A percentile compares a stretch with the other conserved stretches of the same genome.
Evolutionary conservation across 2,113 vertebrate genomes (phyloP).

Genomic region (Perca fluviatilis): DNA sequence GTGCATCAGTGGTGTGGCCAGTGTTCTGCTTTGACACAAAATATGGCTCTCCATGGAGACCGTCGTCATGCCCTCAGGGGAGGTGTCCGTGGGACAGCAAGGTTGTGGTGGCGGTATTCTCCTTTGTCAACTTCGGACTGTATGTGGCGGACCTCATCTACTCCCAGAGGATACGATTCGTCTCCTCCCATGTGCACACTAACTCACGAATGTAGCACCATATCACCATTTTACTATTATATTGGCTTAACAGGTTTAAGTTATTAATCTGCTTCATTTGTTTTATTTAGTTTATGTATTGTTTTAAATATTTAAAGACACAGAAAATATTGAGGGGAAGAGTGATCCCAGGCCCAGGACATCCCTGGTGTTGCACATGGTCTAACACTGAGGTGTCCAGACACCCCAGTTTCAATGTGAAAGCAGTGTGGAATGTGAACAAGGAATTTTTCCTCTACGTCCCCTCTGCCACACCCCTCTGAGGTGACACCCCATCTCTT

Average conservation of each 20-base stretch:
- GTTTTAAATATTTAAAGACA: conserved; percentile 8
- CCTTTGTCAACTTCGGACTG: conserved; percentile 90
- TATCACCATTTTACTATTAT: not conserved
- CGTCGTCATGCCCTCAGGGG: conserved; percentile 85
- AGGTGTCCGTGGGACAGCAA: conserved; percentile 94
- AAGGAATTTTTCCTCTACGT: conserved; percentile 24
- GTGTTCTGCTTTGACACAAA: conserved; percentile 94
- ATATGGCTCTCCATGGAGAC: conserved; percentile 88
- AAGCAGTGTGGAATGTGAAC: conserved; percentile 44
- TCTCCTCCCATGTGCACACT: conserved; percentile 62
- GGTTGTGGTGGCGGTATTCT: conserved; percentile 91
- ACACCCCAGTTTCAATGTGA: conserved; percentile 11
- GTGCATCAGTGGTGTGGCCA: conserved; percentile 91
- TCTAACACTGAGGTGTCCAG: conserved; percentile 4
- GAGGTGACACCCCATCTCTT: conserved; percentile 41
- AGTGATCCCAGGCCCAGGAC: not conserved
- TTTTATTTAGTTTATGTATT: conserved; percentile 11
- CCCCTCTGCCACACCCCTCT: conserved; percentile 33
- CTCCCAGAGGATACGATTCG: conserved; percentile 88
- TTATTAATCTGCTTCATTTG: not conserved
- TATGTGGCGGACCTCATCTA: conserved; percentile 89
- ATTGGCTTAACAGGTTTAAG: conserved; percentile 18
- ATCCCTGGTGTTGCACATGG: not conserved
- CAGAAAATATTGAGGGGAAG: not conserved
- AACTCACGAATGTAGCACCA: conserved; percentile 55